phyloP scores from a whole-genome alignment of 2,113 vertebrate genomes.

The Odocoileus hemionus region DNA sequence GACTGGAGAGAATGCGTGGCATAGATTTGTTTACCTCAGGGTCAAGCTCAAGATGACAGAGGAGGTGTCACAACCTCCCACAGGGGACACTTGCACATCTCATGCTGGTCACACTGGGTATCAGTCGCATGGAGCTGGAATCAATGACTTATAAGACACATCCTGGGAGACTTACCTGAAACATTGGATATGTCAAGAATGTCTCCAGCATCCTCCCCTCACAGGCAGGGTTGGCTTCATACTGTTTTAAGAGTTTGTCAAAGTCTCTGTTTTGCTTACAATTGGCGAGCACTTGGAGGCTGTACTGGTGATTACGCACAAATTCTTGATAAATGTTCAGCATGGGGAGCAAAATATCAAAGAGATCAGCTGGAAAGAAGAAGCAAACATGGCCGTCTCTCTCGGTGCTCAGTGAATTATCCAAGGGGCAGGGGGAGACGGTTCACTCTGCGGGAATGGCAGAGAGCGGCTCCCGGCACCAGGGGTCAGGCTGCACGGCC shows the following conservation, averaged over 20 bases:
- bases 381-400: slow-evolving; percentile 41
- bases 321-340: slow-evolving; percentile 99
- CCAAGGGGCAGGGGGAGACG: neutral
- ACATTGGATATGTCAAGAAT: slow-evolving; percentile 99
- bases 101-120: neutral
- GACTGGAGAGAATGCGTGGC: neutral
- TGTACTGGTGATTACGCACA: slow-evolving; percentile 98
- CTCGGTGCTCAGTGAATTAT: neutral
- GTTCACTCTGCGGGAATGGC: too few relatives aligned
- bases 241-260: slow-evolving; percentile 98
- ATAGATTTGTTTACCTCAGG: neutral
- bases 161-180: slow-evolving; percentile 86
- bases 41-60: neutral
- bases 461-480: neutral
- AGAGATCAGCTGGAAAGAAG: slow-evolving; percentile 91
- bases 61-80: neutral
- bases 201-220: slow-evolving; percentile 98
- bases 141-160: neutral
- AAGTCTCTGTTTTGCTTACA: slow-evolving; percentile 99
- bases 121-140: neutral
- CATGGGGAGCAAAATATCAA: slow-evolving; percentile 99
- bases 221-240: slow-evolving; percentile 96
- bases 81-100: neutral
- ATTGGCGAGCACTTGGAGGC: slow-evolving; percentile 97
- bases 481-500: neutral